Base-by-base conservation (phyloP, 2,888 invertebrate genomes). In the Erynnis tages region DNA sequence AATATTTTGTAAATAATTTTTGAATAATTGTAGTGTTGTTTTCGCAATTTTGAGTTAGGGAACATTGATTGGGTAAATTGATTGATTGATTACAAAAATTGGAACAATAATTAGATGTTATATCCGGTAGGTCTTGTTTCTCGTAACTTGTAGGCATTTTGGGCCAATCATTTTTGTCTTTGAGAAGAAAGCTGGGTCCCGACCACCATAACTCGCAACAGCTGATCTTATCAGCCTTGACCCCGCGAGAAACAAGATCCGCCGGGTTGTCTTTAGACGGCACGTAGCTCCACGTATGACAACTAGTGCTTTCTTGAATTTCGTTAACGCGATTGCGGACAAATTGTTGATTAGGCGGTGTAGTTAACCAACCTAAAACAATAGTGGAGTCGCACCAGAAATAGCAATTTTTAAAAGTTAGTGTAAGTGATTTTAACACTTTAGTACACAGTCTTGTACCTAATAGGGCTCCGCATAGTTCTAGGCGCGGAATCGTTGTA, bases 381-480 rank as follows among this genome's bases (percentile, higher is more conserved):
- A 41, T 41, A 1, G 27, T 41, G 2, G 40, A 41, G 16, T 41
- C 25, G n/a, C 46, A 46, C 41, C 48, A 54, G 14, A 43, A 43
- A 8, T 23, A 16, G 8, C 21, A 46, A 13, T 8, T 46, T 4
- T 10, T 4, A 10, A 43, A 13, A 3, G 21, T 7, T 13, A 35
- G 7, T 7, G 35, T 30, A 13, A 16, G n/a, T 6, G 30, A 30
- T 0, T 11, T 11, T 13, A 30, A 19, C 4, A 55, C 40, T 14
- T 57, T 55, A 13, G 25, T 32, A 23, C 21, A 32, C 21, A 59
- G 11, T 10, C 47, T 47, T 45, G 55, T 8, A 19, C 10, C 54
- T 4, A 54, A 3, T 7, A 57, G n/a, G 1, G 59, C 59, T 4
- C 48, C 55, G 17, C 59, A 59, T 5, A 57, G 37, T 19, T 59